Conservation (phyloP, 2,888 invertebrate genomes). For the Pachymerium ferrugineum region DNA sequence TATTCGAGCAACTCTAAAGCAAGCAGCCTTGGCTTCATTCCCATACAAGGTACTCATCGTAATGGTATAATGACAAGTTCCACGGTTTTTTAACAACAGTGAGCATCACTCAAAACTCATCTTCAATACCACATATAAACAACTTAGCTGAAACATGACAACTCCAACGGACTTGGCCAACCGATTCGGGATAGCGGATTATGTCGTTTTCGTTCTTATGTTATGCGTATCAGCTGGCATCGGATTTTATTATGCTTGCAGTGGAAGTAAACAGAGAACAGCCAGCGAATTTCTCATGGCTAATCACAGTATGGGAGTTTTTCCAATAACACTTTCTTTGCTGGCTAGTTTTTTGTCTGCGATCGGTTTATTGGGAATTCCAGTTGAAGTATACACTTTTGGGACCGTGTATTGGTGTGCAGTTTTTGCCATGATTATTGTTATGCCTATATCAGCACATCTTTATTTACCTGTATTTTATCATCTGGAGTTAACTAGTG, state of each 20-base stretch:
- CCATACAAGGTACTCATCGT: neutral
- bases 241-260: conserved; percentile 75
- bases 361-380: conserved; percentile 82
- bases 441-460: conserved; percentile 54
- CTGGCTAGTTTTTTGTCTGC: conserved; percentile 87
- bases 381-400: conserved; percentile 82
- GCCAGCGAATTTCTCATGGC: conserved; percentile 76
- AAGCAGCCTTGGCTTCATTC: no score
- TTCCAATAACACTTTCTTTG: conserved; percentile 83
- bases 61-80: neutral
- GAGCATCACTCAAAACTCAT: neutral
- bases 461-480: conserved; percentile 79
- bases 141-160: neutral
- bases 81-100: neutral
- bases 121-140: neutral
- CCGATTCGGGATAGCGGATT: conserved; percentile 55
- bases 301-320: conserved; percentile 72
- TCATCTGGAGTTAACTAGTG: conserved; percentile 73
- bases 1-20: no score
- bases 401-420: conserved; percentile 61
- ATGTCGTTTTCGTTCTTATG: conserved; percentile 60
- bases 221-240: conserved; percentile 72
- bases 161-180: neutral
- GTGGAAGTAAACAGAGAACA: conserved; percentile 64
- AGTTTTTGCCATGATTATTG: conserved; percentile 45